These are phyloP conservation scores for Lasioglossum baleicum DNA, from an alignment of 1,140 invertebrate genomes.

Conservation along the genomic window DNA sequence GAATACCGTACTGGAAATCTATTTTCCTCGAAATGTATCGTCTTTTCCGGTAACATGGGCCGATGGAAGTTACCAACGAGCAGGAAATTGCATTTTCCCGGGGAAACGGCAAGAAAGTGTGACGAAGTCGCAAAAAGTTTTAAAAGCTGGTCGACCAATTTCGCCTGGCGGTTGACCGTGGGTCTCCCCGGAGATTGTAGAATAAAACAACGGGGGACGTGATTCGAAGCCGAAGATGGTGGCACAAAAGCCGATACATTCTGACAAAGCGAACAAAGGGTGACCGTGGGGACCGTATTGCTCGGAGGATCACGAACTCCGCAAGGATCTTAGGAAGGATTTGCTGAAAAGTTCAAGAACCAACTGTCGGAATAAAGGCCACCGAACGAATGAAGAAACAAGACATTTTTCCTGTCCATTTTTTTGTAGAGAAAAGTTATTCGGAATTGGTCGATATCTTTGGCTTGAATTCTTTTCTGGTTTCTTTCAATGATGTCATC, in stretches of 20 bases:
- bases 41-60: too few species aligned
- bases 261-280: conserved; percentile 54
- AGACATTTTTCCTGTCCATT: background rate
- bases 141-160: conserved; percentile 35
- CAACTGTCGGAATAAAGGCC: conserved; percentile 1
- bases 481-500: background rate
- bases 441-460: background rate
- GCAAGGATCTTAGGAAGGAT: conserved; percentile 31
- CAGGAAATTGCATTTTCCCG: background rate
- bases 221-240: conserved; percentile 46
- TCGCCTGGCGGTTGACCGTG: conserved; percentile 24
- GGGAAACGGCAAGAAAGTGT: conserved; percentile 17
- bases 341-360: conserved; percentile 14
- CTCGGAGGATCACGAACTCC: conserved; percentile 25
- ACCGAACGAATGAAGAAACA: background rate
- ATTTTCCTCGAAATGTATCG: background rate
- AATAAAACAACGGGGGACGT: conserved; percentile 48
- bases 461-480: background rate
- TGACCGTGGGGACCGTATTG: conserved; percentile 33
- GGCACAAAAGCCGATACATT: conserved; percentile 31
- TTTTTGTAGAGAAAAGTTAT: background rate
- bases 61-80: background rate
- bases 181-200: background rate
- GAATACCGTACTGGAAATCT: too few species aligned
- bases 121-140: conserved; percentile 27